phyloP scores from a whole-genome alignment of 2,113 vertebrate species.

The Psammodynastes pulverulentus region DNA sequence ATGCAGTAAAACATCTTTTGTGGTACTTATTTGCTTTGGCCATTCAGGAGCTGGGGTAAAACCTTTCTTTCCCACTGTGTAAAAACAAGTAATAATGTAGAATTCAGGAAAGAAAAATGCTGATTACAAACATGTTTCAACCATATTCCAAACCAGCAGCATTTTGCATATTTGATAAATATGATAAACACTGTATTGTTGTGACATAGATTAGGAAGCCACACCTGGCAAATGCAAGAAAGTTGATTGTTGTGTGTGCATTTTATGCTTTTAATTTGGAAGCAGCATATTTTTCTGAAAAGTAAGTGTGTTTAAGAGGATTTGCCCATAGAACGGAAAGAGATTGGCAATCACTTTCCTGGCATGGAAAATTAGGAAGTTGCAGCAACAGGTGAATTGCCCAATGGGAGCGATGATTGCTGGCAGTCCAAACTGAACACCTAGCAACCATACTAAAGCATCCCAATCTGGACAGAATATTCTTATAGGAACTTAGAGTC shows the following conservation, averaged over 20 bases:
- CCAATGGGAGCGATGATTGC: not conserved
- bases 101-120: not conserved
- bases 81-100: not conserved
- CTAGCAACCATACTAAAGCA: not conserved
- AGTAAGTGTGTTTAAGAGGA: not conserved
- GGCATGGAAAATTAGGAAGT: not conserved
- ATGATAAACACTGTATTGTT: not conserved
- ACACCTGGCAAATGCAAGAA: not conserved
- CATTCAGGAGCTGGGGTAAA: not conserved
- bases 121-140: not conserved
- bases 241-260: not conserved
- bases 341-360: not conserved
- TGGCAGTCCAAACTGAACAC: not conserved
- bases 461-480: not conserved
- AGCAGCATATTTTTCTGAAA: not conserved
- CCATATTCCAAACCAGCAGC: not conserved
- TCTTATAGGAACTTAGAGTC: not conserved
- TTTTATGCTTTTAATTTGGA: not conserved
- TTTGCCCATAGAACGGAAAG: not conserved
- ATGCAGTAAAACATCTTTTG: not conserved
- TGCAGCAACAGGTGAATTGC: not conserved
- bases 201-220: not conserved
- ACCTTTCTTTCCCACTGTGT: not conserved
- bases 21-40: not conserved
- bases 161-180: not conserved